phyloP scores from a whole-genome alignment of 2,113 vertebrate genomes.

The Polypterus senegalus region DNA sequence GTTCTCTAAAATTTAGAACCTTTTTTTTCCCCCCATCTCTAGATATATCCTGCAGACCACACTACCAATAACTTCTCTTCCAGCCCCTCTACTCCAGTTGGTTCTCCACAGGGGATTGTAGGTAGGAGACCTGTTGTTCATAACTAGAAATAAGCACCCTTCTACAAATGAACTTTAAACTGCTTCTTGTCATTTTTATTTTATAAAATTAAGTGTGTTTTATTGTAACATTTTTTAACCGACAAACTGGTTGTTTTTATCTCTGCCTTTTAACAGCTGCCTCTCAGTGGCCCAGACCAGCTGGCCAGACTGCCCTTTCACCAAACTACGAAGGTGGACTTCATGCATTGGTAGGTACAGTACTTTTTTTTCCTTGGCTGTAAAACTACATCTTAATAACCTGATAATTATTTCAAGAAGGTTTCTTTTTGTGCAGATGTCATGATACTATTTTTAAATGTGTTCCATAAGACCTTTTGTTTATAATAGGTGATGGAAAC shows the following conservation, averaged over 20 bases:
- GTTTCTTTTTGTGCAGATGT: no score
- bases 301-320: conserved; percentile 74
- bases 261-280: conserved; percentile 47
- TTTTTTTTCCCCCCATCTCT: conserved; percentile 18
- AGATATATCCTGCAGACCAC: conserved; percentile 97
- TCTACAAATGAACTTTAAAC: neutral
- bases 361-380: neutral
- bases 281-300: conserved; percentile 82
- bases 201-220: no score
- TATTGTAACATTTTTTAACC: neutral
- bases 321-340: conserved; percentile 84
- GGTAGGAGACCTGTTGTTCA: conserved; percentile 43
- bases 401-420: no score
- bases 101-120: conserved; percentile 87
- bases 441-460: no score
- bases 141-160: neutral
- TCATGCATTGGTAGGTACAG: conserved; percentile 69
- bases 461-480: no score
- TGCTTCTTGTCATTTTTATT: no score
- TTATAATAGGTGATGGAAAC: no score
- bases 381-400: no score
- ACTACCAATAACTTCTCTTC: conserved; percentile 95
- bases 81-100: conserved; percentile 84
- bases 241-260: conserved; percentile 5
- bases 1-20: neutral